These are phyloP conservation scores for Sycobia sp. DNA, from an alignment of 1,140 invertebrate species.

Conservation along the genomic window DNA sequence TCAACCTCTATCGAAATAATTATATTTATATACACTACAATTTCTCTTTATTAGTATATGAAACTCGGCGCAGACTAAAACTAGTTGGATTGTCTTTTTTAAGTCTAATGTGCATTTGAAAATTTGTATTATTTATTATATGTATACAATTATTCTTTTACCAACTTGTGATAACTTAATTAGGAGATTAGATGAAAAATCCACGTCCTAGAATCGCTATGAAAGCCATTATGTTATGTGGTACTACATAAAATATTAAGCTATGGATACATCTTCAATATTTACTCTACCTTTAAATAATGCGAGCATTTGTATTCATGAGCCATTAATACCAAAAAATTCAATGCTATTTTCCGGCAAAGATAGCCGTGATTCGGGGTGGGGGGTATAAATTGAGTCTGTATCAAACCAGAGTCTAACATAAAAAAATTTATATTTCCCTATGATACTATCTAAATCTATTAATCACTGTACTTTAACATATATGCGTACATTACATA, in stretches of 20 bases:
- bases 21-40: no score
- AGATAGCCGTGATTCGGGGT: no score
- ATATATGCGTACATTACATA: no score
- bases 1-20: no score
- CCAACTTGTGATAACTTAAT: neutral
- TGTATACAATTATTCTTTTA: neutral
- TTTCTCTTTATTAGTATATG: constrained; percentile 37
- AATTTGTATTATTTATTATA: neutral
- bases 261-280: constrained; percentile 34
- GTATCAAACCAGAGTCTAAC: no score
- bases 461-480: no score
- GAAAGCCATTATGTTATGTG: constrained; percentile 28
- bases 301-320: constrained; percentile 27
- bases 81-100: constrained; percentile 34
- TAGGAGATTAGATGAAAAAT: constrained; percentile 15
- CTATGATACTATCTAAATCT: no score
- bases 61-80: constrained; percentile 36
- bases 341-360: neutral
- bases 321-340: neutral
- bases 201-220: constrained; percentile 20
- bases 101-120: neutral
- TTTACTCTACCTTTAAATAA: constrained; percentile 54
- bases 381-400: no score
- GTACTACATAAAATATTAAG: constrained; percentile 28
- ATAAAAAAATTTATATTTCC: no score